Evolutionary conservation across 2,888 invertebrate genomes (phyloP), one percentile per base, ranked within the genome.

Genomic region (Ennomos quercinarius): DNA sequence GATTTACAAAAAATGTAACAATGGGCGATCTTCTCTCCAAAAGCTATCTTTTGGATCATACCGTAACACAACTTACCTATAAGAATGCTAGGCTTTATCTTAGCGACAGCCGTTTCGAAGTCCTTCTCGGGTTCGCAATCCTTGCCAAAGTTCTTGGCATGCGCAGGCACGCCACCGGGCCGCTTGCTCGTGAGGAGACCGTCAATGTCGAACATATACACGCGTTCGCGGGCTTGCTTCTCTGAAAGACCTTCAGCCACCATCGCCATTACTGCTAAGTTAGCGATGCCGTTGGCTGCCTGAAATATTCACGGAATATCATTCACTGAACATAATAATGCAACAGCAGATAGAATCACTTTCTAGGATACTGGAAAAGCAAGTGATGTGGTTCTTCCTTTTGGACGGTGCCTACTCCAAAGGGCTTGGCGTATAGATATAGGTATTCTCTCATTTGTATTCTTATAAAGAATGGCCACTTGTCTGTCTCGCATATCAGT

Each of bases 121-220:
- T 95, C 94, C 72, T 95, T 96, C 80, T 97, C 95, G 0, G 96
- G 95, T 45, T 95, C 94, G 65, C 96, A 94, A 54, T 98, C 95
- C 81, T 97, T 97, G 43, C 96, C 96, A 74, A 96, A 97, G 61
- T 89, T 93, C 38, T 91, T 86, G 69, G 97, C 96, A 71, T 96
- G 96, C 6, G 94, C 95, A 0, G 95, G 95, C 0, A 96, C 90
- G 37, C 93, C 93, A 8, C 95, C 96, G 44, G 94, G 94, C 0
- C 96, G 93, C 0, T 93, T 91, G 67, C 84, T 86, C 0, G 97
- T 96, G 62, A 99, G 87, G 1, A 99, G 92, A 1, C 99, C 99
- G 73, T 97, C 96, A 35, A 98, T 96, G 77, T 99, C 99, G 71
- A 98, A 96, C 97, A 99, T 96, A 95, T 96, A 99, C 65, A 99